These are phyloP conservation scores for Ditylenchus weischeri DNA, from an alignment of 2,888 invertebrate species.

Conservation along the genomic window DNA sequence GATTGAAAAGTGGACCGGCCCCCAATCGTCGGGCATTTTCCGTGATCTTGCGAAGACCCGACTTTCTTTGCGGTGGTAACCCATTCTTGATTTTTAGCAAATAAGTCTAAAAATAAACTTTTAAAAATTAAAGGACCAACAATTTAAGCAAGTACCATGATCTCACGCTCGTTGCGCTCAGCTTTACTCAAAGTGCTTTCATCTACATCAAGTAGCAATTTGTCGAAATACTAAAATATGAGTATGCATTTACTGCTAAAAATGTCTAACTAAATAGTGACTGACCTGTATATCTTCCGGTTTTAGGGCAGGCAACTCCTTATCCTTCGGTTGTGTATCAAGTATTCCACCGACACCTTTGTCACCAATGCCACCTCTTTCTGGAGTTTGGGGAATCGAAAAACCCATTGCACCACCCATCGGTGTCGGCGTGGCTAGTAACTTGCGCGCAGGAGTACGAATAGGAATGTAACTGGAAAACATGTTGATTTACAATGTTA, in stretches of 20 bases:
- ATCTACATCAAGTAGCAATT: slow-evolving; percentile 92
- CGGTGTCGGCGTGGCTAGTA: slow-evolving; percentile 96
- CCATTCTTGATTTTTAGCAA: slow-evolving; percentile 98
- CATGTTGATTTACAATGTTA: background rate
- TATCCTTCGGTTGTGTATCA: slow-evolving; percentile 91
- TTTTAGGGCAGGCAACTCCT: slow-evolving; percentile 96
- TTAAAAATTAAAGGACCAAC: too few relatives aligned
- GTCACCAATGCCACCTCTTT: slow-evolving; percentile 48
- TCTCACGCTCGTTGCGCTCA: slow-evolving; percentile 95
- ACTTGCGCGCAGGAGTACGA: slow-evolving; percentile 91
- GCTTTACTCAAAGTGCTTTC: slow-evolving; percentile 79
- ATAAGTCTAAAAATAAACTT: slow-evolving; percentile 66
- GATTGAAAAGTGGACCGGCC: slow-evolving; percentile 96
- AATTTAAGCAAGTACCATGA: slow-evolving; percentile 69
- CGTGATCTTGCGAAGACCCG: slow-evolving; percentile 69
- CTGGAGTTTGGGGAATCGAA: slow-evolving; percentile 73
- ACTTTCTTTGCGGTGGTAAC: slow-evolving; percentile 95
- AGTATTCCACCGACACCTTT: slow-evolving; percentile 54
- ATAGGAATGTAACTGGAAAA: slow-evolving; percentile 80
- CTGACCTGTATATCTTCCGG: slow-evolving; percentile 87
- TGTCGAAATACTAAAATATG: slow-evolving; percentile 79
- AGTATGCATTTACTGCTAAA: background rate
- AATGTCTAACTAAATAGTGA: background rate
- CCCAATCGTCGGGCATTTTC: slow-evolving; percentile 98
- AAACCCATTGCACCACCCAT: slow-evolving; percentile 73